phyloP scores from a whole-genome alignment of 2,797 vertebrate genomes.

The Falco biarmicus region DNA sequence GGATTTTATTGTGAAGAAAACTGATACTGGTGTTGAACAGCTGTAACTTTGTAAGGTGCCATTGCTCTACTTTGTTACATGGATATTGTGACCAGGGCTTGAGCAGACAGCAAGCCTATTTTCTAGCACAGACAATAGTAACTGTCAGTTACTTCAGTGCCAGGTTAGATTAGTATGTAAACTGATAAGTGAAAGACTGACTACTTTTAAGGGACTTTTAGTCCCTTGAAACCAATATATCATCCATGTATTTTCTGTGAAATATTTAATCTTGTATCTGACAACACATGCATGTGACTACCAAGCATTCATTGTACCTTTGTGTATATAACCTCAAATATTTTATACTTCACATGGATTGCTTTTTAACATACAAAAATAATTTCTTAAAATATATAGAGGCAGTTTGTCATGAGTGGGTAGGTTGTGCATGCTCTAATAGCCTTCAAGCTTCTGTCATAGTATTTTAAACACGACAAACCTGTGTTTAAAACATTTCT shows the following conservation, averaged over 20 bases:
- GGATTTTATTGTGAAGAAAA: background rate
- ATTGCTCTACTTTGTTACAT: background rate
- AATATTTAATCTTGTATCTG: background rate
- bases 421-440: background rate
- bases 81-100: background rate
- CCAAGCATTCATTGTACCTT: background rate
- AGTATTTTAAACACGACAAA: too few species aligned
- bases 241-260: background rate
- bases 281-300: background rate
- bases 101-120: background rate
- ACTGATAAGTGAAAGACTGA: background rate
- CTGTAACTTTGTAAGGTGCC: background rate
- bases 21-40: background rate
- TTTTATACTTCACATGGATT: background rate
- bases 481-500: background rate
- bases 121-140: background rate
- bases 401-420: rapidly evolving
- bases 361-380: background rate
- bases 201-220: background rate
- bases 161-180: background rate
- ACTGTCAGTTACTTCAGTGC: background rate
- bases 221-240: background rate
- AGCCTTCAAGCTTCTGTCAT: background rate
- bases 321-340: background rate
- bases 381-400: background rate